A percentile compares a stretch with the other conserved stretches of the same genome.
Evolutionary conservation across 2,113 vertebrate genomes (phyloP).

Genomic region (Rhea pennata): DNA sequence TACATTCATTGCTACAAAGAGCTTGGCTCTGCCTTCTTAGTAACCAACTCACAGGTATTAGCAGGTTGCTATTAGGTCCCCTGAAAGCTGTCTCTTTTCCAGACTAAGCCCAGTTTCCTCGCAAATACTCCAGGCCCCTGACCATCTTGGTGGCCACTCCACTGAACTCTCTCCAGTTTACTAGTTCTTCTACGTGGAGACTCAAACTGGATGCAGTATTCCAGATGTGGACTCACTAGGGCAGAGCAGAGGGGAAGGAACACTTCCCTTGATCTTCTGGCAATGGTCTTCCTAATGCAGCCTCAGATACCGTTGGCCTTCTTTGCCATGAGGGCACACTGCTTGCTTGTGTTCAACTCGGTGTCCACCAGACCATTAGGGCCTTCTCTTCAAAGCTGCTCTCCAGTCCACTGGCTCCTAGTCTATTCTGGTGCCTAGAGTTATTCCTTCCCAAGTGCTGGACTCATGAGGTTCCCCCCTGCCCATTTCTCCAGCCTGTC

Average conservation of each 20-base stretch:
- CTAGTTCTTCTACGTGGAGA: rapidly evolving
- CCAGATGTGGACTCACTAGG: neutral
- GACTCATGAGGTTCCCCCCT: no score
- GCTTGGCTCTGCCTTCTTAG: neutral
- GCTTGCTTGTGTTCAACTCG: no score
- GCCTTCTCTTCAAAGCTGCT: no score
- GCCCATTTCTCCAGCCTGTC: no score
- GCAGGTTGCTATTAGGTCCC: neutral
- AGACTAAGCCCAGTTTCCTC: neutral
- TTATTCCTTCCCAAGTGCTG: no score
- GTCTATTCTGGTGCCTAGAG: no score
- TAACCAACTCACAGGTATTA: neutral
- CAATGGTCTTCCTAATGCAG: neutral
- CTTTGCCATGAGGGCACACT: no score
- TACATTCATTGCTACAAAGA: neutral
- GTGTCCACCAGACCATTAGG: no score
- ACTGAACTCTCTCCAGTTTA: neutral
- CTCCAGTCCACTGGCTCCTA: no score
- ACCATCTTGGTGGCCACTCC: neutral
- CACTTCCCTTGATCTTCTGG: neutral
- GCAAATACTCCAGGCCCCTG: neutral
- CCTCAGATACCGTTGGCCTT: no score
- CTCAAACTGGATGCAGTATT: neutral
- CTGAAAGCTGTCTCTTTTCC: neutral
- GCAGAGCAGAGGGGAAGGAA: neutral